Evolutionary conservation across 1,140 invertebrate genomes (phyloP).

Genomic region (Drosophila arawakana): DNA sequence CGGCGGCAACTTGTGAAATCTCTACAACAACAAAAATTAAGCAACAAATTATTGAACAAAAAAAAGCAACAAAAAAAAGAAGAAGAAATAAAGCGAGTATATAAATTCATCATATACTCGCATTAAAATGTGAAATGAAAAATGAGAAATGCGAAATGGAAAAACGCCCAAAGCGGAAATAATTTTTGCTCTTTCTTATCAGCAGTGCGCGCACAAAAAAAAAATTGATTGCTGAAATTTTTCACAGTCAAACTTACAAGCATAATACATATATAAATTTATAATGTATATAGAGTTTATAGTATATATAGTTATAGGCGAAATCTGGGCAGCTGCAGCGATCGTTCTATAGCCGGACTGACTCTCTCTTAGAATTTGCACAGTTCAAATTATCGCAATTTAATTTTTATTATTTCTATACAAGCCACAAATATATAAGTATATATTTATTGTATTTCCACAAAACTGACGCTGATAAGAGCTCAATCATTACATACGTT

Average conservation of each 20-base stretch:
- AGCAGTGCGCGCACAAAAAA: constrained; percentile 69
- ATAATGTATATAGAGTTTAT: constrained; percentile 20
- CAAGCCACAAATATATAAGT: constrained; percentile 13
- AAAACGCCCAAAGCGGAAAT: constrained; percentile 77
- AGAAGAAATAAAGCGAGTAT: constrained; percentile 27
- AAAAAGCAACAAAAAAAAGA: constrained; percentile 37
- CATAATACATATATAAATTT: constrained; percentile 25
- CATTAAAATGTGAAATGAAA: neutral
- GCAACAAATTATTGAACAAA: constrained; percentile 80
- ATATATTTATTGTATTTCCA: constrained; percentile 33
- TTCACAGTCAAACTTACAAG: constrained; percentile 42
- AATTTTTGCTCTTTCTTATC: constrained; percentile 73
- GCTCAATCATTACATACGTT: constrained; percentile 22
- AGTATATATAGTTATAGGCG: constrained; percentile 17
- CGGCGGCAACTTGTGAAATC: constrained; percentile 66
- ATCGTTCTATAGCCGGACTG: constrained; percentile 32
- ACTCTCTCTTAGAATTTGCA: constrained; percentile 36
- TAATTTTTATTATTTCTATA: constrained; percentile 40
- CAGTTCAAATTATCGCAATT: constrained; percentile 79
- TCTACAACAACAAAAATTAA: constrained; percentile 66
- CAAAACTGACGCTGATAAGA: constrained; percentile 62
- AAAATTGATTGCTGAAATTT: constrained; percentile 69
- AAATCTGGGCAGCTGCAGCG: constrained; percentile 41
- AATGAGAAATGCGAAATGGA: constrained; percentile 3
- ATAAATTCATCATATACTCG: constrained; percentile 1